Evolutionary conservation across 2,113 vertebrate genomes (phyloP).

Genomic region (Suncus etruscus): DNA sequence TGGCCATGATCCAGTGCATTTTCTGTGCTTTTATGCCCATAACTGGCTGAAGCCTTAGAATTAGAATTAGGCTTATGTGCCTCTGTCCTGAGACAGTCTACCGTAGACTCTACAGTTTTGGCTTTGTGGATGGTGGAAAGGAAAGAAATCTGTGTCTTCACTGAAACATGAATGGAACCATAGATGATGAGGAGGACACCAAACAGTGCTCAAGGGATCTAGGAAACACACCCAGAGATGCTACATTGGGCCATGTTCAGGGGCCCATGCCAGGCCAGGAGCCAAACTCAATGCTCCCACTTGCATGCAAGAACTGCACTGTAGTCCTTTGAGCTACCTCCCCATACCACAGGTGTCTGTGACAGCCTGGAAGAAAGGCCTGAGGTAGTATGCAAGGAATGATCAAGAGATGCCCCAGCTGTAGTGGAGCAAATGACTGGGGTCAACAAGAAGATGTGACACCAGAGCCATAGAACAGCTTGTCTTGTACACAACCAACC

Average conservation of each 20-base stretch:
- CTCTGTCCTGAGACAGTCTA: not conserved
- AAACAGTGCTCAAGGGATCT: no score
- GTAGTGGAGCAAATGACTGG: not conserved
- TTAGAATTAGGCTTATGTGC: not conserved
- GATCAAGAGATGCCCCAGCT: no score
- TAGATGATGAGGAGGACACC: not conserved
- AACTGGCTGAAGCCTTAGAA: not conserved
- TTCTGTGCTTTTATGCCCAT: not conserved
- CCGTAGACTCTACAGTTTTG: not conserved
- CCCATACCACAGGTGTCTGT: no score
- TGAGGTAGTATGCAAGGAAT: not conserved
- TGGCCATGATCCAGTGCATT: not conserved
- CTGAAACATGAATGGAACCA: not conserved
- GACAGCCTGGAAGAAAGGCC: not conserved
- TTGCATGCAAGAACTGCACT: no score
- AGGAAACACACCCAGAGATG: no score
- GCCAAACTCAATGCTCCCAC: no score
- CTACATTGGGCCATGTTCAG: no score
- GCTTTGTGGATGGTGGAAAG: not conserved
- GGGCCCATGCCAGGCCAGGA: no score
- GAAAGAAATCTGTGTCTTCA: not conserved
- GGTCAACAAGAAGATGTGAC: not conserved
- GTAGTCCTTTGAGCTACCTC: no score
- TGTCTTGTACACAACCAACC: no score
- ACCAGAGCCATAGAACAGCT: no score